Conservation (phyloP, 2,113 vertebrate species). For the Corydoras maculifer region DNA sequence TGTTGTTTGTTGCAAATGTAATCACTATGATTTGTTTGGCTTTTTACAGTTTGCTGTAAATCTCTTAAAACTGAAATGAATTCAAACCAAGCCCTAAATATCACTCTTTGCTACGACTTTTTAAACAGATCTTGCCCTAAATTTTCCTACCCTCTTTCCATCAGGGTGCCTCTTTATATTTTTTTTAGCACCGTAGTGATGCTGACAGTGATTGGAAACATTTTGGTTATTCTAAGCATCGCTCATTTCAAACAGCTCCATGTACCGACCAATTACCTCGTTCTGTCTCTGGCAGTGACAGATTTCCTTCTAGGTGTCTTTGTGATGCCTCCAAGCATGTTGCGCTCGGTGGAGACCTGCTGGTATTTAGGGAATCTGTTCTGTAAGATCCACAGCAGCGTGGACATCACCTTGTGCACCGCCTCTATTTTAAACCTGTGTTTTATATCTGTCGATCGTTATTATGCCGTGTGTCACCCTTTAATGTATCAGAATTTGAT, state of each 20-base stretch:
- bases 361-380: constrained; percentile 46
- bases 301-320: constrained; percentile 44
- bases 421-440: constrained; percentile 44
- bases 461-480: constrained; percentile 47
- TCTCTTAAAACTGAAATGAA: not conserved
- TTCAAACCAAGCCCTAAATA: not conserved
- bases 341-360: constrained; percentile 42
- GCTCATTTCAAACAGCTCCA: constrained; percentile 50
- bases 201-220: constrained; percentile 45
- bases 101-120: constrained; percentile 39
- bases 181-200: constrained; percentile 34
- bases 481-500: constrained; percentile 70
- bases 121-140: constrained; percentile 41
- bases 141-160: constrained; percentile 13
- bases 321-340: constrained; percentile 47
- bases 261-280: constrained; percentile 45
- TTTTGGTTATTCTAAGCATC: constrained; percentile 45
- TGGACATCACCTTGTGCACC: constrained; percentile 41
- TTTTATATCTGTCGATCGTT: constrained; percentile 47
- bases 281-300: constrained; percentile 44
- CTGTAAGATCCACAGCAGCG: constrained; percentile 50
- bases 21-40: not conserved
- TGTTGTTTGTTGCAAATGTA: not conserved
- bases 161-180: constrained; percentile 38
- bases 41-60: too few species aligned